These are phyloP conservation scores for Myotis vivesi DNA, from an alignment of 2,797 vertebrate genomes.

Conservation along the genomic window DNA sequence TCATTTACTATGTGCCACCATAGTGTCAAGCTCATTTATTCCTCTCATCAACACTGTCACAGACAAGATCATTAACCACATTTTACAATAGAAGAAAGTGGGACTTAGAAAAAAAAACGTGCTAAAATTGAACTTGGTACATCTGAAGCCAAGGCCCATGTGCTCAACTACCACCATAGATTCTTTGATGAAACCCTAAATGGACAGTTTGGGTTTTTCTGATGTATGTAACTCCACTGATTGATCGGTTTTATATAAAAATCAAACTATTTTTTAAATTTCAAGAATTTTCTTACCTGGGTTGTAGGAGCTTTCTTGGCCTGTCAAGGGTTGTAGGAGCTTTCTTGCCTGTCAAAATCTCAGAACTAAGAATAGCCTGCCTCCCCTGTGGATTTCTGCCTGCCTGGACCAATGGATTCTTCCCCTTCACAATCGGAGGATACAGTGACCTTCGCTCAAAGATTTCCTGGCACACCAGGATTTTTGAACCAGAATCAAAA, in stretches of 20 bases:
- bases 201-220: neutral
- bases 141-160: neutral
- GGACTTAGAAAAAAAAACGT: neutral
- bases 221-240: neutral
- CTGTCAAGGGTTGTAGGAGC: neutral
- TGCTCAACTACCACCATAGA: neutral
- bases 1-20: neutral
- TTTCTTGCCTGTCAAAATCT: neutral
- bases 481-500: conserved; percentile 78
- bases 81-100: neutral
- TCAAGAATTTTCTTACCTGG: neutral
- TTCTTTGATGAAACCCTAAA: neutral
- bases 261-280: neutral
- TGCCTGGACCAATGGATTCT: neutral
- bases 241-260: neutral
- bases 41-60: neutral
- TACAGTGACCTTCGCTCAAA: conserved; percentile 78
- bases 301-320: neutral
- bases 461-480: conserved; percentile 76
- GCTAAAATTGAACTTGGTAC: neutral
- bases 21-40: neutral
- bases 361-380: neutral
- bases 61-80: neutral
- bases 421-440: conserved; percentile 58
- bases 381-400: neutral